phyloP scores from a whole-genome alignment of 2,797 vertebrate genomes.

The Sibirionetta formosa region DNA sequence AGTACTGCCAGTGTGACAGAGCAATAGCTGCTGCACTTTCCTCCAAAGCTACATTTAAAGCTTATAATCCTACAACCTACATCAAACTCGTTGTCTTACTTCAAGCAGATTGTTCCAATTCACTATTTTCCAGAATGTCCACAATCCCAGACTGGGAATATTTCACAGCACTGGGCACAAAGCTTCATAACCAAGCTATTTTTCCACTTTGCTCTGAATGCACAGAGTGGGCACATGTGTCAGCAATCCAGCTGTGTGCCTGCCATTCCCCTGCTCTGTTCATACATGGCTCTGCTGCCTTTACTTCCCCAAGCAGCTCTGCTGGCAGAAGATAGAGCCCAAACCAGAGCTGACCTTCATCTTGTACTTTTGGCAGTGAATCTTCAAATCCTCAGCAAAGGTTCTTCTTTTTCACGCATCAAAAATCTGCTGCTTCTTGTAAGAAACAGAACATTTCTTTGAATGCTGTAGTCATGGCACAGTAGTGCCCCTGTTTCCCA shows the following conservation, averaged over 20 bases:
- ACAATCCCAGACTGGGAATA: background rate
- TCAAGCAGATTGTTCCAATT: background rate
- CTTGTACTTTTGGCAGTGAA: too few relatives aligned
- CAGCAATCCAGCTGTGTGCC: background rate
- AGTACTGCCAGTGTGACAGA: background rate
- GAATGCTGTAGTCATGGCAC: background rate
- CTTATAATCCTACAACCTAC: background rate
- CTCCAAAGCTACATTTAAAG: background rate
- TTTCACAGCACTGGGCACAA: background rate
- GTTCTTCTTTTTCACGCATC: accelerated
- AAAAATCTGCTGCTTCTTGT: background rate
- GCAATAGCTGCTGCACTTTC: background rate
- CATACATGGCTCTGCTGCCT: background rate
- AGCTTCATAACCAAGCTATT: background rate
- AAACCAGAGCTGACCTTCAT: background rate
- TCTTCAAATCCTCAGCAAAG: background rate
- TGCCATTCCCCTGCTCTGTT: background rate
- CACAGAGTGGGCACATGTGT: background rate
- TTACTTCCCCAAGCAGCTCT: background rate
- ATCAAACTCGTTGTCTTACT: background rate
- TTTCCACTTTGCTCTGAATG: background rate
- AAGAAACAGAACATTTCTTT: background rate
- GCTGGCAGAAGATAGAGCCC: background rate
- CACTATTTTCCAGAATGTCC: background rate
- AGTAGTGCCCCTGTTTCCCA: too few relatives aligned